Evolutionary conservation across 53 echinoderm and acorn worm species (phyloP).

Genomic region (Henricia sp.): DNA sequence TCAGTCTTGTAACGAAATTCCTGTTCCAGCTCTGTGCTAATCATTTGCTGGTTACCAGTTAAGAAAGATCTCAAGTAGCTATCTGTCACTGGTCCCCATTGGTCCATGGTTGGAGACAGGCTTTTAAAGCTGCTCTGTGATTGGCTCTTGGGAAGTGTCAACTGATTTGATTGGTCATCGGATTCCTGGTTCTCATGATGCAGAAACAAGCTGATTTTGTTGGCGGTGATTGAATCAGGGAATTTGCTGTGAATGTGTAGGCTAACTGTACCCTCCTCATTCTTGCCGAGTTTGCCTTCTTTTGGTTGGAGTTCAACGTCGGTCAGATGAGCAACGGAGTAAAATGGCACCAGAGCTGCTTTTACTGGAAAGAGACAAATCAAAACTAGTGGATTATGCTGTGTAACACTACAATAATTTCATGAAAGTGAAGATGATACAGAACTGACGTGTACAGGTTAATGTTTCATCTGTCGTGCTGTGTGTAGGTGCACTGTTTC

Average conservation of each 20-base stretch:
- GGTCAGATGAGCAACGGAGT: slow-evolving; percentile 62
- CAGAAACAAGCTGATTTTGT: slow-evolving; percentile 71
- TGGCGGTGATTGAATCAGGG: slow-evolving; percentile 66
- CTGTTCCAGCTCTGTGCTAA: neutral
- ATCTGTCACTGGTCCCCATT: slow-evolving; percentile 38
- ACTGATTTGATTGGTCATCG: slow-evolving; percentile 53
- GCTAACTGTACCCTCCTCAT: slow-evolving; percentile 63
- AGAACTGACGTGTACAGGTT: too few relatives aligned
- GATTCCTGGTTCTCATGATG: slow-evolving; percentile 53
- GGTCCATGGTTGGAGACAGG: slow-evolving; percentile 48
- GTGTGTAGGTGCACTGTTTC: too few relatives aligned
- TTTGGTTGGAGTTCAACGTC: slow-evolving; percentile 64
- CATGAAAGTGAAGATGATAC: too few relatives aligned
- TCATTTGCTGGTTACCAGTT: slow-evolving; percentile 33
- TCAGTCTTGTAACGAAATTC: slow-evolving; percentile 15
- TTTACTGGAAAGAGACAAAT: slow-evolving; percentile 27
- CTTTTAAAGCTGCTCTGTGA: slow-evolving; percentile 77
- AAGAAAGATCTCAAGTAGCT: slow-evolving; percentile 31
- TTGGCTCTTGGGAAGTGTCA: slow-evolving; percentile 67
- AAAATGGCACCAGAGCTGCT: slow-evolving; percentile 67
- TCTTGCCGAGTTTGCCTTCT: slow-evolving; percentile 67
- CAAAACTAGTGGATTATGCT: too few relatives aligned
- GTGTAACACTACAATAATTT: too few relatives aligned
- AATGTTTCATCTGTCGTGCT: too few relatives aligned
- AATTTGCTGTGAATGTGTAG: slow-evolving; percentile 74